A percentile compares a stretch with the other conserved stretches of the same genome.
Evolutionary conservation across 2,797 vertebrate genomes (phyloP).

Genomic region (Diplodus puntazzo): DNA sequence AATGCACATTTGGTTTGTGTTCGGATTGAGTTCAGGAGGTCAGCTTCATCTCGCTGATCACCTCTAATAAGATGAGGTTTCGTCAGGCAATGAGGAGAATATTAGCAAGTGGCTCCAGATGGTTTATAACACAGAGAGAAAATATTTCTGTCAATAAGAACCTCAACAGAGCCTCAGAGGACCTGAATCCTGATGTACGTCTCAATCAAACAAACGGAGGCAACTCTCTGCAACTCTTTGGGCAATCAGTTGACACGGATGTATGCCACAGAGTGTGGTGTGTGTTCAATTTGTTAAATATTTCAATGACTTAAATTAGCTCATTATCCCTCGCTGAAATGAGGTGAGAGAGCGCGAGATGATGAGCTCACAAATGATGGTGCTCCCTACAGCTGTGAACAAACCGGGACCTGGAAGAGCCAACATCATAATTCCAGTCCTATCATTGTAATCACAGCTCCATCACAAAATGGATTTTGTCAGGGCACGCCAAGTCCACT

Average conservation of each 20-base stretch:
- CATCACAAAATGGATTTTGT: constrained; percentile 88
- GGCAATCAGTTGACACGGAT: constrained; percentile 31
- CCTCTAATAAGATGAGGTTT: constrained; percentile 70
- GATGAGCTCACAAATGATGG: constrained; percentile 59
- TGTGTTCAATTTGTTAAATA: constrained; percentile 15
- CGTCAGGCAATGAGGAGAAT: constrained; percentile 48
- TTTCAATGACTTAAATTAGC: constrained; percentile 39
- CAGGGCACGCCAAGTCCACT: constrained; percentile 87
- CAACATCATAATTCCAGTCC: constrained; percentile 84
- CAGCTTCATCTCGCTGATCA: constrained; percentile 69
- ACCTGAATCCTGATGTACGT: constrained; percentile 25
- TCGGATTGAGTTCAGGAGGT: constrained; percentile 71
- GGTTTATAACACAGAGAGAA: constrained; percentile 28
- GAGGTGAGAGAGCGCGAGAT: constrained; percentile 50
- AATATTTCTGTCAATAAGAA: constrained; percentile 10
- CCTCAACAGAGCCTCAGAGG: constrained; percentile 11
- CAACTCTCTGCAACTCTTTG: constrained; percentile 1
- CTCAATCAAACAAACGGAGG: constrained; percentile 12
- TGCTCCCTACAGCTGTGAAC: constrained; percentile 78
- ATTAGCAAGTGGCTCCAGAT: constrained; percentile 60
- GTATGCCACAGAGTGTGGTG: constrained; percentile 15
- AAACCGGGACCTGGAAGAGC: constrained; percentile 71
- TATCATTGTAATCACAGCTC: constrained; percentile 88
- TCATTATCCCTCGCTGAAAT: constrained; percentile 49
- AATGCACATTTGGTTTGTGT: constrained; percentile 81